Conservation (phyloP, 2,888 invertebrate genomes). For the Gibbula magus region DNA sequence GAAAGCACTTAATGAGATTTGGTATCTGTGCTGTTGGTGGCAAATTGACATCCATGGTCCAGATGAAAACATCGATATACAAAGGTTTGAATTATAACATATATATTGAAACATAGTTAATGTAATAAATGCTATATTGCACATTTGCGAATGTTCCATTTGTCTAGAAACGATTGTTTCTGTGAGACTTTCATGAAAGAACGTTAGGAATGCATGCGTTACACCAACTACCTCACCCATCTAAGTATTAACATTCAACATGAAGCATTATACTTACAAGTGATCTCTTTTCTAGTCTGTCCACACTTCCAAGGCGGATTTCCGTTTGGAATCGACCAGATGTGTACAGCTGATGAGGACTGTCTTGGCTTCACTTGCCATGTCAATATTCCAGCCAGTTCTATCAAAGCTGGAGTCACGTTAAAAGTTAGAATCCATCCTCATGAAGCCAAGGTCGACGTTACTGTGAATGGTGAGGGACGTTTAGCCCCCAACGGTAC, state of each 20-base stretch:
- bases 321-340: background rate
- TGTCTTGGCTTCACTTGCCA: constrained; percentile 15
- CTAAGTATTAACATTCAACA: no score
- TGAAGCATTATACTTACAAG: no score
- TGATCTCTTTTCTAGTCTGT: background rate
- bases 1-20: constrained; percentile 15
- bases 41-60: background rate
- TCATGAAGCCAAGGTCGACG: background rate
- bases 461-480: background rate
- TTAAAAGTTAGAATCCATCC: background rate
- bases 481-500: background rate
- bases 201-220: no score
- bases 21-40: background rate
- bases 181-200: no score
- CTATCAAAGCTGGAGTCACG: background rate
- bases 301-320: background rate
- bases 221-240: no score
- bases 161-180: no score
- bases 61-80: background rate
- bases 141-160: no score
- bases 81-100: background rate
- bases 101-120: no score
- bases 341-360: constrained; percentile 18
- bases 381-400: background rate
- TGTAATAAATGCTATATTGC: no score